phyloP scores from a whole-genome alignment of 2,888 invertebrate species.

The Smittia aterrima region DNA sequence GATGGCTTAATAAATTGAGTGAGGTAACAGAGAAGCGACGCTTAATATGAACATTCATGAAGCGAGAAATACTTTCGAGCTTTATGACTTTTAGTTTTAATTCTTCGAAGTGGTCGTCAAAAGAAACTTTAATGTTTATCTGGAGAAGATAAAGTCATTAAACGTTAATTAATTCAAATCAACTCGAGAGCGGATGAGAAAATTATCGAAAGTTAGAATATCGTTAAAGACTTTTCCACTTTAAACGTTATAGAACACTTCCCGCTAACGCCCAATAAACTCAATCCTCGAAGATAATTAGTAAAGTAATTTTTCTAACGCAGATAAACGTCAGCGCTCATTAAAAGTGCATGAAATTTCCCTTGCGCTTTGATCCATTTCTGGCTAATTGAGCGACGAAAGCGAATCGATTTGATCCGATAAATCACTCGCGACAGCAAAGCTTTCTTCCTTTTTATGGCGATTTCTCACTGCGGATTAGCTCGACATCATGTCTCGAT shows the following conservation, averaged over 20 bases:
- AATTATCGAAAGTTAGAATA: neutral
- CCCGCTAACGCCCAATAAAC: conserved; percentile 85
- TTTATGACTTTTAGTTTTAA: neutral
- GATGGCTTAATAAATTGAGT: conserved; percentile 30
- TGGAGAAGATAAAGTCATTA: conserved; percentile 18
- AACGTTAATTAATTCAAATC: conserved; percentile 15
- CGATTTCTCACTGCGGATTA: conserved; percentile 15
- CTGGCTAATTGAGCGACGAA: neutral
- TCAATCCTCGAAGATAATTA: conserved; percentile 81
- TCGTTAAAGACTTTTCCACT: neutral
- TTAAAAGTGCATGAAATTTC: neutral
- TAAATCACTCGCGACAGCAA: conserved; percentile 11
- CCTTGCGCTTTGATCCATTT: neutral
- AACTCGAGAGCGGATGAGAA: neutral
- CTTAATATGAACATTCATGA: neutral
- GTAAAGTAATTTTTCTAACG: neutral
- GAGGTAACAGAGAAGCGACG: neutral
- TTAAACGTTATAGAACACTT: conserved; percentile 69
- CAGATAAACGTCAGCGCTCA: conserved; percentile 1
- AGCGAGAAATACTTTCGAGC: neutral
- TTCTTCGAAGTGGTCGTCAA: neutral
- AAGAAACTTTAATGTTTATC: neutral
- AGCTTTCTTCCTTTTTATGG: neutral
- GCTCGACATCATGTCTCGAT: neutral
- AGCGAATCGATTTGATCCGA: conserved; percentile 2